Evolutionary conservation across 2,113 vertebrate genomes (phyloP).

Genomic region (Ictidomys tridecemlineatus): DNA sequence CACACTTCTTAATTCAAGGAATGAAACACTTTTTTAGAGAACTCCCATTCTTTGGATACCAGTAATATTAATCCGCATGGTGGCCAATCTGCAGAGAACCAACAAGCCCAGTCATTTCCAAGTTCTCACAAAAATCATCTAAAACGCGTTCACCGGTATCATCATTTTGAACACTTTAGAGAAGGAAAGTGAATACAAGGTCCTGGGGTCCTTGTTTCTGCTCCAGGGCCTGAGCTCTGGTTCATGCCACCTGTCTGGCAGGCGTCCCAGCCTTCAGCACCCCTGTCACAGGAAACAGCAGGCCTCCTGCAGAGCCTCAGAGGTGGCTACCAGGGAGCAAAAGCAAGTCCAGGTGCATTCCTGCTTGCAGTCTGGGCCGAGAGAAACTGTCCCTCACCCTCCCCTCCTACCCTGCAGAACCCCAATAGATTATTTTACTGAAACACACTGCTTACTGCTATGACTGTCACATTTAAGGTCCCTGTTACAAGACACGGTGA

Average conservation of each 20-base stretch:
- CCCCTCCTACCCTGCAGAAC: neutral
- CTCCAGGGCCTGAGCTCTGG: neutral
- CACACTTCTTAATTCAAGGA: neutral
- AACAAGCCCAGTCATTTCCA: neutral
- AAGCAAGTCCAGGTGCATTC: too few species aligned
- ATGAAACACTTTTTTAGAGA: neutral
- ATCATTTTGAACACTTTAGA: neutral
- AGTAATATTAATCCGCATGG: neutral
- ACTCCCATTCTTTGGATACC: neutral
- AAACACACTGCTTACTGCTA: too few species aligned
- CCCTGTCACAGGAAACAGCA: neutral
- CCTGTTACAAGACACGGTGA: neutral
- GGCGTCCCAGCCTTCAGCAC: fast-evolving
- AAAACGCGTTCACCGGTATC: fast-evolving
- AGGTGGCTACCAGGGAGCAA: fast-evolving
- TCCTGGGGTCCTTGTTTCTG: neutral
- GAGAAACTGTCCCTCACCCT: neutral
- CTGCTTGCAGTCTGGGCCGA: neutral
- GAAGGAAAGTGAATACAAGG: neutral
- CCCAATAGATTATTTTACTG: neutral
- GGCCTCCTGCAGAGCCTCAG: too few species aligned
- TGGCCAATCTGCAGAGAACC: neutral
- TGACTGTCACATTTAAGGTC: neutral
- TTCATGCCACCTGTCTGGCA: neutral
- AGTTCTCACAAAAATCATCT: neutral